These are phyloP conservation scores for Acanthochromis polyacanthus DNA, from an alignment of 2,113 vertebrate species.

Conservation along the genomic window DNA sequence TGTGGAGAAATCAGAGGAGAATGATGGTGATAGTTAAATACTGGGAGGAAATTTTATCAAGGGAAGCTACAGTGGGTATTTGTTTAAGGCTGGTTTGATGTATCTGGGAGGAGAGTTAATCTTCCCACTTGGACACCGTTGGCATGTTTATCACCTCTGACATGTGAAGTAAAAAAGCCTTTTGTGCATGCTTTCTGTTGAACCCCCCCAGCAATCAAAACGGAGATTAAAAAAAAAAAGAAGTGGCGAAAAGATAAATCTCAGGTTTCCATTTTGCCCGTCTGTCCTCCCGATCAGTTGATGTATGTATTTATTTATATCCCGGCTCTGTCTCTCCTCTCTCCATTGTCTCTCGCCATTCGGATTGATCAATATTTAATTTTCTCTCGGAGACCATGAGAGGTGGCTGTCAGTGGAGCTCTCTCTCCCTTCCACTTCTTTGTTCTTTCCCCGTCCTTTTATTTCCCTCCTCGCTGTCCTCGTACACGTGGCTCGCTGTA, in stretches of 20 bases:
- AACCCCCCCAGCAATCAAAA: conserved; percentile 34
- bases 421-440: conserved; percentile 48
- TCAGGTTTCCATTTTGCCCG: conserved; percentile 62
- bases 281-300: conserved; percentile 40
- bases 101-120: conserved; percentile 52
- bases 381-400: conserved; percentile 86
- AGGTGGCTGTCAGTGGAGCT: conserved; percentile 52
- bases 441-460: conserved; percentile 52
- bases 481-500: conserved; percentile 12
- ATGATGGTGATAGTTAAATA: conserved; percentile 38
- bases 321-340: conserved; percentile 63
- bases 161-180: conserved; percentile 8
- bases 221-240: conserved; percentile 39
- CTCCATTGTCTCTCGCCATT: conserved; percentile 76
- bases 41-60: conserved; percentile 12
- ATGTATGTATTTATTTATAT: conserved; percentile 83
- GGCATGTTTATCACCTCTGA: conserved; percentile 49
- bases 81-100: conserved; percentile 37
- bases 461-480: conserved; percentile 7
- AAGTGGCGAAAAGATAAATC: conserved; percentile 60
- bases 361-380: conserved; percentile 94
- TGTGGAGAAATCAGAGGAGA: conserved; percentile 42
- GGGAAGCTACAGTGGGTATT: conserved; percentile 31
- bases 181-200: conserved; percentile 3
- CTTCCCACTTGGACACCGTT: conserved; percentile 3